Conservation (phyloP, 2,113 vertebrate genomes). For the Actinemys pallida region DNA sequence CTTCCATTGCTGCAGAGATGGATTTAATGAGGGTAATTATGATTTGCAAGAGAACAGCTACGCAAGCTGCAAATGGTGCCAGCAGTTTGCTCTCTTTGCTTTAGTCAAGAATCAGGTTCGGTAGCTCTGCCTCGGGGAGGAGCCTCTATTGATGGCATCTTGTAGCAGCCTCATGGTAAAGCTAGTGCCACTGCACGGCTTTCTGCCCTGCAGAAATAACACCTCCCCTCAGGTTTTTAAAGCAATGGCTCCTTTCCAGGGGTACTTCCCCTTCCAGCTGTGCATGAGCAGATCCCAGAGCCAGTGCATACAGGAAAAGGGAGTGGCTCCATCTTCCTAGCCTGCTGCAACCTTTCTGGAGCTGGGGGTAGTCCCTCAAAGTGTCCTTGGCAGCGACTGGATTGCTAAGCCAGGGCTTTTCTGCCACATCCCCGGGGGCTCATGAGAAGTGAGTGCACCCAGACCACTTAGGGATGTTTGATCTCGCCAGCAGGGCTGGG, state of each 20-base stretch:
- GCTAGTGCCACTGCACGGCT: background rate
- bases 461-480: fast-evolving
- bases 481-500: background rate
- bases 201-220: background rate
- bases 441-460: background rate
- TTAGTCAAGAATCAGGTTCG: fast-evolving
- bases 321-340: background rate
- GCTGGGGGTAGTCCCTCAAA: background rate
- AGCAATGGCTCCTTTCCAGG: background rate
- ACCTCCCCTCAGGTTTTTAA: fast-evolving
- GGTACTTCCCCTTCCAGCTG: background rate
- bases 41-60: background rate
- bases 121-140: background rate
- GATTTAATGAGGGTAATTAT: slow-evolving; percentile 35
- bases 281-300: background rate
- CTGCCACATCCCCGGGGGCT: background rate
- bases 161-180: background rate
- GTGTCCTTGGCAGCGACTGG: background rate
- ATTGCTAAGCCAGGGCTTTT: background rate
- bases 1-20: background rate
- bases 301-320: background rate
- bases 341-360: background rate
- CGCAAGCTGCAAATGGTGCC: background rate
- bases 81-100: background rate
- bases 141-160: background rate